phyloP scores from a whole-genome alignment of 2,797 vertebrate genomes.

The Cirrhinus mrigala region DNA sequence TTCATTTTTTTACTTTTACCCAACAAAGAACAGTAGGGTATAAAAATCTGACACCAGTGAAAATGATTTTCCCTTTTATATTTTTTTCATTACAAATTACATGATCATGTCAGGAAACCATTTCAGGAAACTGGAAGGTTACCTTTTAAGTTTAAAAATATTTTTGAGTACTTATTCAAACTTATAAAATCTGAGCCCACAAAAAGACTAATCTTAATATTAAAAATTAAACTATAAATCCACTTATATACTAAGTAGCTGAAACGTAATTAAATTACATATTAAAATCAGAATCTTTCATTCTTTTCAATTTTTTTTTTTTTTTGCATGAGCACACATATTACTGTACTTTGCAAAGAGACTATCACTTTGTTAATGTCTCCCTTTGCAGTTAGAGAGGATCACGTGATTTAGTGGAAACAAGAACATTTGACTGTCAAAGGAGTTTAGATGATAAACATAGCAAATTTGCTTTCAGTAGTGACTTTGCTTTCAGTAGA shows the following conservation, averaged over 20 bases:
- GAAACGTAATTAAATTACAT: no score
- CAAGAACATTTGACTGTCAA: not conserved
- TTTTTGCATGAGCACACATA: no score
- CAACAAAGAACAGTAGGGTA: not conserved
- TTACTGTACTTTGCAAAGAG: not conserved
- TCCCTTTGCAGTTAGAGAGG: not conserved
- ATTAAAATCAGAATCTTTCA: no score
- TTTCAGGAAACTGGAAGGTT: not conserved
- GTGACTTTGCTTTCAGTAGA: no score
- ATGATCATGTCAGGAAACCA: not conserved
- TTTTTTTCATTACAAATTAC: not conserved
- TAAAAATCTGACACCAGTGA: not conserved
- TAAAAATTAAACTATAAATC: not conserved
- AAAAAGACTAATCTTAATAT: not conserved
- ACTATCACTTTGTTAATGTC: not conserved
- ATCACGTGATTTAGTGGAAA: not conserved
- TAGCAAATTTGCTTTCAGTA: not conserved
- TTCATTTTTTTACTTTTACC: slow-evolving; percentile 5
- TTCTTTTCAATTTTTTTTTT: no score
- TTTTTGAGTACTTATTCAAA: not conserved
- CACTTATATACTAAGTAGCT: not conserved
- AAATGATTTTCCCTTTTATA: not conserved
- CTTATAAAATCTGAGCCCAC: not conserved
- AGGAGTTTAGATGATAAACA: not conserved
- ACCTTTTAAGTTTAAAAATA: no score